Evolutionary conservation across 1,140 invertebrate species (phyloP).

Genomic region (Orius laevigatus): DNA sequence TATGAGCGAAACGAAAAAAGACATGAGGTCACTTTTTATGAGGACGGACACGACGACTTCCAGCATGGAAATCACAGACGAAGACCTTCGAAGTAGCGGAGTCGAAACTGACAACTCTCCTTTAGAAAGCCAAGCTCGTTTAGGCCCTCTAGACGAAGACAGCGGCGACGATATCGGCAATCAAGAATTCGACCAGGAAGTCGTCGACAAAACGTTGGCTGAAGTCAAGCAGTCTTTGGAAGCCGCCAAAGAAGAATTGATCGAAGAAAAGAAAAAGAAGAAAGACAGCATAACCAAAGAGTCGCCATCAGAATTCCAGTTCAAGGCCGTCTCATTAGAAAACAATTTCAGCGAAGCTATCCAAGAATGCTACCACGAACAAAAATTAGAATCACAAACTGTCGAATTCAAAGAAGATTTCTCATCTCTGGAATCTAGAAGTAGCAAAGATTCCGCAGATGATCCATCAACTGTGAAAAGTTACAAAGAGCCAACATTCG

Average conservation of each 20-base stretch:
- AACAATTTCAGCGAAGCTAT: constrained; percentile 23
- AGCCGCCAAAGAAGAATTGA: constrained; percentile 24
- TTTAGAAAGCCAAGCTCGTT: constrained; percentile 36
- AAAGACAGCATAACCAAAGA: constrained; percentile 35
- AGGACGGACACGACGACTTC: constrained; percentile 38
- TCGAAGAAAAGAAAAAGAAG: constrained; percentile 23
- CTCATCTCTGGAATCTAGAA: too few relatives aligned
- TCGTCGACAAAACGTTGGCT: constrained; percentile 20
- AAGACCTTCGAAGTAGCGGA: constrained; percentile 44
- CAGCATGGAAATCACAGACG: constrained; percentile 49
- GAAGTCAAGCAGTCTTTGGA: constrained; percentile 25
- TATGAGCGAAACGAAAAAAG: constrained; percentile 25
- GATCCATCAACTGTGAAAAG: background rate
- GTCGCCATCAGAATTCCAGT: constrained; percentile 54
- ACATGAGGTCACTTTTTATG: constrained; percentile 27
- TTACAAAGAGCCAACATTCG: background rate
- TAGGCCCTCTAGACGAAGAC: constrained; percentile 19
- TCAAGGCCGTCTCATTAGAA: constrained; percentile 31
- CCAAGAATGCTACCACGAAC: constrained; percentile 21
- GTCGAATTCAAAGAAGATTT: too few relatives aligned
- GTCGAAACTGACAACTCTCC: constrained; percentile 47
- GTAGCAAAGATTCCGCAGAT: too few relatives aligned
- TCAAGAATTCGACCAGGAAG: constrained; percentile 15
- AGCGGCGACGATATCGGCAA: background rate
- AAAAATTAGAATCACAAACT: constrained; percentile 6